Conservation (phyloP, 2,113 vertebrate genomes). For the Spilogale gracilis region DNA sequence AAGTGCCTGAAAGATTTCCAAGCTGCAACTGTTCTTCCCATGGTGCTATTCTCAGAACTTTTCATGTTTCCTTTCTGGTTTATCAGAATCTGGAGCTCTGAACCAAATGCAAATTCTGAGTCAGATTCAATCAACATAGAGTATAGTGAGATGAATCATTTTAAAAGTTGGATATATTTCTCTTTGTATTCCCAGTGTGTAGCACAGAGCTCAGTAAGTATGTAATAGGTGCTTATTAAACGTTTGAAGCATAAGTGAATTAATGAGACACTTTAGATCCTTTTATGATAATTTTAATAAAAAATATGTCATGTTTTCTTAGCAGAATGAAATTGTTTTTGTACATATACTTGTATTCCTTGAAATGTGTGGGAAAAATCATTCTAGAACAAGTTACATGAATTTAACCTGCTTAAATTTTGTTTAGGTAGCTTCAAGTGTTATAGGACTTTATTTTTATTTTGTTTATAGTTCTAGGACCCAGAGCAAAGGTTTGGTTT, state of each 20-base stretch:
- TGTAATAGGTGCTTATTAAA: background rate
- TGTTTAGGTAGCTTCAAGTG: background rate
- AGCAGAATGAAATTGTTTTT: background rate
- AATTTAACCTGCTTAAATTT: background rate
- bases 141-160: background rate
- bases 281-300: background rate
- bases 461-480: background rate
- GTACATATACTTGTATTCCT: background rate
- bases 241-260: background rate
- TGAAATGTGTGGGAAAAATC: background rate
- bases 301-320: background rate
- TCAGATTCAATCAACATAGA: background rate
- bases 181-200: background rate
- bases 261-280: background rate
- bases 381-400: background rate
- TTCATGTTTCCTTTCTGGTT: background rate
- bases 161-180: background rate
- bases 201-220: background rate
- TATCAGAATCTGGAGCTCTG: background rate
- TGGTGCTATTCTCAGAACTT: background rate
- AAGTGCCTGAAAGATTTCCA: background rate
- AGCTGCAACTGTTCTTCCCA: background rate
- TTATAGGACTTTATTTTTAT: background rate
- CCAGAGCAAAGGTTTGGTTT: conserved; percentile 53
- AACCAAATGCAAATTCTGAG: background rate